Evolutionary conservation across 1,140 invertebrate species (phyloP), one percentile per base, ranked within the genome.

Genomic region (Musca vetustissima): DNA sequence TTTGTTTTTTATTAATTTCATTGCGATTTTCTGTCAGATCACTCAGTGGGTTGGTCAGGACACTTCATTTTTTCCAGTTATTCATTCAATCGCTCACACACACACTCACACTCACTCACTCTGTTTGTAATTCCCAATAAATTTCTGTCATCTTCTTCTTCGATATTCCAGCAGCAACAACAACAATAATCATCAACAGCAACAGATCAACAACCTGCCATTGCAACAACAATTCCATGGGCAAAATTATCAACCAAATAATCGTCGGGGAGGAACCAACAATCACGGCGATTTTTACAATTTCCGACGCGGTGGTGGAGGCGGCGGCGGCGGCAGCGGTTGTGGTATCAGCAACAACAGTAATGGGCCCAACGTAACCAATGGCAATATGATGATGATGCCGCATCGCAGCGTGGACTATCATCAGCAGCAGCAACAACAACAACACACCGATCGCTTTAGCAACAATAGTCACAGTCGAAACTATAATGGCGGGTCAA

Each of bases 381-480:
- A 73, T 75, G 77, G 71, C 73, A 69, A 67, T 74, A 43, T 22
- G 4, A 32, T 52, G 47, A 24, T 64, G 69, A 25, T 32, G 13
- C 52, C 65, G 28, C 69, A 65, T 64, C 47, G 66, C 28, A 53
- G 50, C 64, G 32, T 28, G 55, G 66, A 70, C 6, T 68, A 64
- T 55, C 57, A 71, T 69, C 32, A 66, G n/a, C 48, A 19, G 48
- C 66, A 24, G 28, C 32, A 24, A 64, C 32, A 66, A 17, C 48
- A 19, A 21, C 66, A 24, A 8, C 32, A 24, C 7, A 11, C 19
- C n/a, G 59, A 61, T 32, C 68, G 48, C 55, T 47, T 36, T 53
- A 9, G 14, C 19, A 67, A 64, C 28, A 74, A 72, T 69, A 77
- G 78, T 70, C 73, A 75, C 28, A 61, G 64, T 22, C 68, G 64